Evolutionary conservation across 1,140 invertebrate genomes (phyloP).

Genomic region (Trachymyrmex cornetzi): DNA sequence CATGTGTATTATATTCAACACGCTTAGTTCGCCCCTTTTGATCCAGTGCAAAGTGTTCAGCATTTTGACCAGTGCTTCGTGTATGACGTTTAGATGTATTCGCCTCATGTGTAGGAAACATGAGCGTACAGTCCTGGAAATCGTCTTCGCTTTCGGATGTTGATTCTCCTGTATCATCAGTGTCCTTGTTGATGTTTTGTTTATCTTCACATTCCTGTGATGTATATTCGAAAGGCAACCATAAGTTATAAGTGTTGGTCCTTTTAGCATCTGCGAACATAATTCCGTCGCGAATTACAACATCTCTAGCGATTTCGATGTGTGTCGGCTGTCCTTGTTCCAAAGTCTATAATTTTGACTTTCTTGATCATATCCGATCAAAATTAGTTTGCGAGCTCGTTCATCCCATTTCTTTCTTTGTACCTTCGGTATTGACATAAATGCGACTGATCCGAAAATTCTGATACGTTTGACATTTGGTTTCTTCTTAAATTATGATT

Average conservation of each 20-base stretch:
- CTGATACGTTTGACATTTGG: not conserved
- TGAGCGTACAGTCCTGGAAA: not conserved
- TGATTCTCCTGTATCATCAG: not conserved
- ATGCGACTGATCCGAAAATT: not conserved
- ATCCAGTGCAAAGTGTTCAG: not conserved
- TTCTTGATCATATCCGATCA: slow-evolving; percentile 1
- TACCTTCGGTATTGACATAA: not conserved
- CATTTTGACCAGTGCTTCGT: not conserved
- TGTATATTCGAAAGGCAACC: not conserved
- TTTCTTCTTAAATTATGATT: not conserved
- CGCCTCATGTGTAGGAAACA: not conserved
- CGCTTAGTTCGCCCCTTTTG: not conserved
- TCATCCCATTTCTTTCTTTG: not conserved
- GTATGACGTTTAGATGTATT: not conserved
- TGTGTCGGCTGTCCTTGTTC: not conserved
- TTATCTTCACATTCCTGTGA: not conserved
- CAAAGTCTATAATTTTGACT: not conserved
- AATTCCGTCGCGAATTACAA: not conserved
- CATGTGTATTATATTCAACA: not conserved
- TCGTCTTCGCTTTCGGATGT: not conserved
- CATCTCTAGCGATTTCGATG: not conserved
- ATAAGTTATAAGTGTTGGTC: not conserved
- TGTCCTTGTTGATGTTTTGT: not conserved
- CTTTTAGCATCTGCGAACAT: not conserved
- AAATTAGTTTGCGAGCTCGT: not conserved